Base-by-base conservation (phyloP, 1,140 invertebrate species). In the honey bee (Apis mellifera) region DNA sequence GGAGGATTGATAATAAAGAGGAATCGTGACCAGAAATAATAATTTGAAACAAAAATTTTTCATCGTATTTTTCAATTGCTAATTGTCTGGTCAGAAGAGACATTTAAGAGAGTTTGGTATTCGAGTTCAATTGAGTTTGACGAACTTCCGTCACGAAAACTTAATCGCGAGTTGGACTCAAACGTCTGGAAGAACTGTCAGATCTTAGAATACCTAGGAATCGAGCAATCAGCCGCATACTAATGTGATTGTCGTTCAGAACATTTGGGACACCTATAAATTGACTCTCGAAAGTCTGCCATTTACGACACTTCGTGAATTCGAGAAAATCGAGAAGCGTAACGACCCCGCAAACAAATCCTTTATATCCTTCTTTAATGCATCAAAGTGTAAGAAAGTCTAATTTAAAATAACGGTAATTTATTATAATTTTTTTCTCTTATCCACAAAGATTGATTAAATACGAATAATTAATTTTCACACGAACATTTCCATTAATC, bases 241-340 rank as follows among this genome's bases (percentile, higher is more conserved):
- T 74, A 84, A 80, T 48, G 69, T 60, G 62, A 84, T 73, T 21
- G 62, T 74, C 82, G 64, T 84, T 74, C 48, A 48, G 55, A 73
- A 72, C 82, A 72, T 8, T 80, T 26, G 59, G 9, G n/a, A 60
- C 55, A 69, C 55, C 70, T 17, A 70, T 73, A 69, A 84, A 80
- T 74, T 62, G 48, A 17, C 48, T 7, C 11, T n/a, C 21, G 54
- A 80, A 73, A 73, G 32, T 79, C 68, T 79, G 60, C 52, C 77
- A 48, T 73, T 72, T 73, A 80, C 26, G 57, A 32, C 50, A 73
- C 50, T 73, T 80, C 21, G 26, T 19, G 52, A 80, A 80, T 57
- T 80, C 42, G 1, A n/a, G 66, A 70, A 70, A 70, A 9, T 21
- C 66, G 55, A 70, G 42, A 55, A 52, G 8, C 21, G 70, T 66